phyloP scores from a whole-genome alignment of 2,113 vertebrate species.

The Ranitomeya imitator region DNA sequence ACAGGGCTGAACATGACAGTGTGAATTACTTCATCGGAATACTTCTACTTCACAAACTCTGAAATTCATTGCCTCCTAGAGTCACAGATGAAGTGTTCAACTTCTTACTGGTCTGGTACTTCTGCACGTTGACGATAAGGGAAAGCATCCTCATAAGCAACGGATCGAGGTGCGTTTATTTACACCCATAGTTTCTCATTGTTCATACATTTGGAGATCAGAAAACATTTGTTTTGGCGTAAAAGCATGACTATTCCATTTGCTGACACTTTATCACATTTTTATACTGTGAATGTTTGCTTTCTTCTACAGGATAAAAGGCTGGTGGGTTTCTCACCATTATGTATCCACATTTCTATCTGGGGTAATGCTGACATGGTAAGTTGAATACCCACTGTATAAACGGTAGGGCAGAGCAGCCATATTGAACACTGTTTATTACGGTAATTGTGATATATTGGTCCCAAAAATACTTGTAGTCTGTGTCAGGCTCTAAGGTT shows the following conservation, averaged over 20 bases:
- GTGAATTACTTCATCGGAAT: too few relatives aligned
- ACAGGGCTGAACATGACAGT: too few relatives aligned
- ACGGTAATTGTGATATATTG: too few relatives aligned
- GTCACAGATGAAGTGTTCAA: constrained; percentile 97
- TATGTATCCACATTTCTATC: constrained; percentile 96
- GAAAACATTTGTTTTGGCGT: neutral
- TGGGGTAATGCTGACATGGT: constrained; percentile 98
- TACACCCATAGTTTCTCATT: neutral
- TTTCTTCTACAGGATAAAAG: constrained; percentile 84
- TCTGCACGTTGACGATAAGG: constrained; percentile 94
- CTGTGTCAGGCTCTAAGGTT: neutral
- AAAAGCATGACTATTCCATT: neutral
- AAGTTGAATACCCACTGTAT: constrained; percentile 63
- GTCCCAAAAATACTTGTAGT: too few relatives aligned
- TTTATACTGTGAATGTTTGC: neutral
- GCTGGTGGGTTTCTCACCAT: constrained; percentile 98
- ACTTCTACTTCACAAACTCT: neutral
- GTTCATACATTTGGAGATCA: neutral
- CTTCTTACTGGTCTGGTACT: constrained; percentile 97
- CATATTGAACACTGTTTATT: too few relatives aligned
- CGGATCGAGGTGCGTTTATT: constrained; percentile 84
- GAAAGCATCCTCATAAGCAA: constrained; percentile 97
- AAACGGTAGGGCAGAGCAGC: neutral
- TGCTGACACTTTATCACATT: neutral
- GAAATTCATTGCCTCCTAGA: constrained; percentile 65